Evolutionary conservation across 2,888 invertebrate species (phyloP).

Genomic region (Cheilosia pagana): DNA sequence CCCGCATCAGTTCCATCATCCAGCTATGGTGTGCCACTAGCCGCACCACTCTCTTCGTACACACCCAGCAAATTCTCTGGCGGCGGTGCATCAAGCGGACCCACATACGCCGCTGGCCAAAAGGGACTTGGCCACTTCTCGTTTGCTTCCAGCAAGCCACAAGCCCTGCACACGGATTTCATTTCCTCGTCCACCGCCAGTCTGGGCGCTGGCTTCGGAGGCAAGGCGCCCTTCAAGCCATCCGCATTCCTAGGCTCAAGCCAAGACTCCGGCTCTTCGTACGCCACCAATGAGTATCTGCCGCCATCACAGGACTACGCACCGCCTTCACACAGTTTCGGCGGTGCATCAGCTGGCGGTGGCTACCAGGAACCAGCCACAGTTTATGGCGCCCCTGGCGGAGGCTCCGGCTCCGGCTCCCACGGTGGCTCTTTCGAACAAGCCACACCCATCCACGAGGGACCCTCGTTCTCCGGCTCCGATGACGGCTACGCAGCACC

Average conservation of each 20-base stretch:
- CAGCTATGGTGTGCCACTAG: constrained; percentile 54
- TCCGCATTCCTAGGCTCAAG: constrained; percentile 81
- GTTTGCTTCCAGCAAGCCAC: constrained; percentile 80
- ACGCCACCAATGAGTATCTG: constrained; percentile 56
- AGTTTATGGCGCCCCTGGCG: constrained; percentile 67
- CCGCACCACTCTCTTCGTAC: constrained; percentile 60
- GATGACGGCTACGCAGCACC: constrained; percentile 54
- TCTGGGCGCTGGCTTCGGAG: constrained; percentile 53
- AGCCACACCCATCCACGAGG: constrained; percentile 51
- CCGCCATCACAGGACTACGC: constrained; percentile 58
- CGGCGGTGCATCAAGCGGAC: constrained; percentile 76
- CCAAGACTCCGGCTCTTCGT: constrained; percentile 77
- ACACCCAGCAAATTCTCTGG: constrained; percentile 71
- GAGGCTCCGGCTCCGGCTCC: constrained; percentile 17
- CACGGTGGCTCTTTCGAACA: constrained; percentile 46
- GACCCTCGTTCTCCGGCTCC: constrained; percentile 37
- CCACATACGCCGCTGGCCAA: constrained; percentile 81
- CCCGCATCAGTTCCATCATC: constrained; percentile 45
- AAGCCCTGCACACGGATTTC: constrained; percentile 79
- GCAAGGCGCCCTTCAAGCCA: constrained; percentile 81
- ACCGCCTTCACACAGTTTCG: constrained; percentile 46
- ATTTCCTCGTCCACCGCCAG: constrained; percentile 55
- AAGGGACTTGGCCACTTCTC: constrained; percentile 82
- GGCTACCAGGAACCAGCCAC: constrained; percentile 56
- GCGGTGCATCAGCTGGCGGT: constrained; percentile 41